These are phyloP conservation scores for Caenorhabditis sp. DNA, from an alignment of 2,888 invertebrate genomes.

Conservation along the genomic window DNA sequence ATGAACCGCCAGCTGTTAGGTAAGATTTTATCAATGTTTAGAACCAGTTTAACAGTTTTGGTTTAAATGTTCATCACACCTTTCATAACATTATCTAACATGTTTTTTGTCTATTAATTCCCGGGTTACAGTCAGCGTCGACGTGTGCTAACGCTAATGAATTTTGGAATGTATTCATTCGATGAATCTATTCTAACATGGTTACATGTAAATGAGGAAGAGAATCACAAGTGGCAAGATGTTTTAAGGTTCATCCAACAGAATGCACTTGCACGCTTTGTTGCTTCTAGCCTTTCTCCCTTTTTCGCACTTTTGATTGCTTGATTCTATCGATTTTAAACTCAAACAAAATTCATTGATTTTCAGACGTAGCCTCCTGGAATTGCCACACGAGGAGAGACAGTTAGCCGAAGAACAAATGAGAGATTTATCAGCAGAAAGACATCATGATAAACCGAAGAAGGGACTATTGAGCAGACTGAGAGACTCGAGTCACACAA, in stretches of 20 bases:
- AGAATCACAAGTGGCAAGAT: slow-evolving; percentile 53
- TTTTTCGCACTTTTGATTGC: slow-evolving; percentile 19
- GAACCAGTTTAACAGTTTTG: background rate
- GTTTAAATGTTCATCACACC: slow-evolving; percentile 3
- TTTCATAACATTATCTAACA: slow-evolving; percentile 28
- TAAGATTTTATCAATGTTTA: slow-evolving; percentile 4
- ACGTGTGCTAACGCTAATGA: slow-evolving; percentile 67
- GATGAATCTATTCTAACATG: slow-evolving; percentile 67
- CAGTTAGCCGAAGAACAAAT: slow-evolving; percentile 61
- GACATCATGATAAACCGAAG: slow-evolving; percentile 53
- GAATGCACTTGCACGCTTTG: slow-evolving; percentile 11
- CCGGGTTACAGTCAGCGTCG: slow-evolving; percentile 66
- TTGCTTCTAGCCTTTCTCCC: slow-evolving; percentile 24
- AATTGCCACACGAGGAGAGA: slow-evolving; percentile 65
- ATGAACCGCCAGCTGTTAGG: slow-evolving; percentile 54
- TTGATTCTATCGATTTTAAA: background rate
- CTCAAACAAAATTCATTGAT: slow-evolving; percentile 20
- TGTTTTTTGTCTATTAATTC: slow-evolving; percentile 2
- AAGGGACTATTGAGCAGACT: slow-evolving; percentile 67
- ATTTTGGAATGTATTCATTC: slow-evolving; percentile 67
- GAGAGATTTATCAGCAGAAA: slow-evolving; percentile 53
- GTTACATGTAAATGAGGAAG: slow-evolving; percentile 62
- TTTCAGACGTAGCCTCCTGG: slow-evolving; percentile 56
- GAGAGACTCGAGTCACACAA: slow-evolving; percentile 66
- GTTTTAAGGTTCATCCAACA: slow-evolving; percentile 42